phyloP scores from a whole-genome alignment of 1,140 invertebrate species.

The Pogonus chalceus region DNA sequence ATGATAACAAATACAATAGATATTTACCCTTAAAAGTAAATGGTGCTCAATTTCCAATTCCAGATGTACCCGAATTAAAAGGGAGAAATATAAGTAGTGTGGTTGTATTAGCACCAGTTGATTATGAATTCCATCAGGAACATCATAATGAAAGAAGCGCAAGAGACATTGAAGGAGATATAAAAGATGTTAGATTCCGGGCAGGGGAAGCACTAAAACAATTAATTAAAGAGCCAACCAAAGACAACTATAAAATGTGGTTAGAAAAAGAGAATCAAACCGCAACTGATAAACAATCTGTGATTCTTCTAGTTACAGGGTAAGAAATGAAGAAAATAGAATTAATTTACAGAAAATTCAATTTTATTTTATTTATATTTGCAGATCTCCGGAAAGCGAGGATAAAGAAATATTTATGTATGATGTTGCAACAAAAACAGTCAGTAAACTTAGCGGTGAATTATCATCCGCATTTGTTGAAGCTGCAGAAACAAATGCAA shows the following conservation, averaged over 20 bases:
- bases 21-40: constrained; percentile 74
- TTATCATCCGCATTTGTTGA: constrained; percentile 72
- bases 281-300: constrained; percentile 59
- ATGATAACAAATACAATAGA: constrained; percentile 64
- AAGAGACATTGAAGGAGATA: constrained; percentile 36
- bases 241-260: constrained; percentile 70
- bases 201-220: constrained; percentile 62
- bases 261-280: constrained; percentile 63
- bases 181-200: constrained; percentile 49
- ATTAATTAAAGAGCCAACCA: constrained; percentile 60
- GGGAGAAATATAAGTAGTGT: constrained; percentile 69
- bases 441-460: constrained; percentile 63
- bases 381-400: constrained; percentile 25
- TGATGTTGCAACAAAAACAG: constrained; percentile 53
- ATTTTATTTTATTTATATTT: too few relatives aligned
- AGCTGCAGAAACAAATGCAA: constrained; percentile 57
- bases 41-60: constrained; percentile 71
- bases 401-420: constrained; percentile 79
- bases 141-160: constrained; percentile 35
- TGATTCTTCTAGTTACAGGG: constrained; percentile 65
- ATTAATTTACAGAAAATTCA: too few relatives aligned
- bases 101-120: constrained; percentile 69
- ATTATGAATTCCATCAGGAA: constrained; percentile 44
- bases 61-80: constrained; percentile 58
- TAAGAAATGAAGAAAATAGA: constrained; percentile 46